A percentile compares a stretch with the other conserved stretches of the same genome.
These are phyloP conservation scores for Myrmecophaga tridactyla DNA, from an alignment of 2,113 vertebrate genomes.

Conservation along the genomic window DNA sequence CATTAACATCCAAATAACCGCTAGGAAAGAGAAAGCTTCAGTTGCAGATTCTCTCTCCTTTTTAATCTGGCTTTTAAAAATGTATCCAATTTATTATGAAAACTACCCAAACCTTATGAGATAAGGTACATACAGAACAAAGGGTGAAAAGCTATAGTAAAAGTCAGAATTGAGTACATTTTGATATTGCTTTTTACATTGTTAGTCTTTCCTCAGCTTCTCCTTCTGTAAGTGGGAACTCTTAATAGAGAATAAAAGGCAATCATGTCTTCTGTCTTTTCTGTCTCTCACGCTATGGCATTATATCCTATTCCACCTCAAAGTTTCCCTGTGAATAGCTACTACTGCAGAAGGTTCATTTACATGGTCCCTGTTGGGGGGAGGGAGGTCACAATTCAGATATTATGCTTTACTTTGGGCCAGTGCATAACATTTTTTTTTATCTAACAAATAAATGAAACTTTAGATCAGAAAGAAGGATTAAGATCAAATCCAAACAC, in stretches of 20 bases:
- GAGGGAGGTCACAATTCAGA: conserved; percentile 58
- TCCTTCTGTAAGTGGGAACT: conserved; percentile 53
- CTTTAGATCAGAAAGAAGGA: conserved; percentile 74
- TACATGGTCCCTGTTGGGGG: conserved; percentile 48
- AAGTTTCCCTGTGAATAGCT: conserved; percentile 79
- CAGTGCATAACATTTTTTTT: conserved; percentile 75
- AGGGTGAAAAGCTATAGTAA: background rate
- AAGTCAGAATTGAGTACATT: background rate
- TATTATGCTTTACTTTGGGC: conserved; percentile 75
- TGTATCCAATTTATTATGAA: background rate
- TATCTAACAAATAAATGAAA: conserved; percentile 81
- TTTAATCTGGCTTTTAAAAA: background rate
- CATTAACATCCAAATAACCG: background rate
- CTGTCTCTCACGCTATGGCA: conserved; percentile 70
- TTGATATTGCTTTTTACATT: conserved; percentile 72
- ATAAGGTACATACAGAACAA: background rate
- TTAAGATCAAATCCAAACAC: conserved; percentile 66
- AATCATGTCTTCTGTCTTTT: conserved; percentile 64
- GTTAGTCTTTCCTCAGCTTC: conserved; percentile 24
- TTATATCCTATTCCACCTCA: conserved; percentile 77
- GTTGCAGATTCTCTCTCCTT: background rate
- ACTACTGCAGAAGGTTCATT: conserved; percentile 72
- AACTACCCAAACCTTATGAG: background rate
- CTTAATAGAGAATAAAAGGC: conserved; percentile 69
- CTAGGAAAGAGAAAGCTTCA: background rate